These are phyloP conservation scores for Cerastis leucographa DNA, from an alignment of 2,888 invertebrate genomes.

Conservation along the genomic window DNA sequence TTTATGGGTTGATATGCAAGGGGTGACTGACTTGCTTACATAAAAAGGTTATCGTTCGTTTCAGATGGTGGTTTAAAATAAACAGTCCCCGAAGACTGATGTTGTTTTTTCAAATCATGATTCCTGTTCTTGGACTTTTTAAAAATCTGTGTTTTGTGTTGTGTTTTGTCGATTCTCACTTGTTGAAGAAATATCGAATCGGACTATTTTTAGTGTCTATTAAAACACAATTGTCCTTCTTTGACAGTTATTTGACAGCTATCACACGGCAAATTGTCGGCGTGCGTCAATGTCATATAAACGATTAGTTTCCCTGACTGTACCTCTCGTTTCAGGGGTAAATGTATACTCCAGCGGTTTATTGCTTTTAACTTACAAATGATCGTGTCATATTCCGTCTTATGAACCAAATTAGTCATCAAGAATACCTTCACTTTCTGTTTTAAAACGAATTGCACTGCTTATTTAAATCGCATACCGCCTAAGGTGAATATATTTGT, in stretches of 20 bases:
- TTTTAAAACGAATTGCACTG: constrained; percentile 50
- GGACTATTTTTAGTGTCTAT: too few relatives aligned
- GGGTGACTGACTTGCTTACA: not conserved
- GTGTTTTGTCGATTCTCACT: too few relatives aligned
- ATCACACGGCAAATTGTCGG: not conserved
- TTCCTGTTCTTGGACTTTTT: too few relatives aligned
- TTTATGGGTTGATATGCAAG: constrained; percentile 25
- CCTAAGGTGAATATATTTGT: constrained; percentile 57
- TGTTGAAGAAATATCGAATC: too few relatives aligned
- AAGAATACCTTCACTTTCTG: constrained; percentile 44
- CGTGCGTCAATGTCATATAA: not conserved
- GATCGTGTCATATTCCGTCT: constrained; percentile 20
- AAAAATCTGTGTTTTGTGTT: too few relatives aligned
- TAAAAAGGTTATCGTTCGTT: not conserved
- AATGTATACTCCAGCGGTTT: not conserved
- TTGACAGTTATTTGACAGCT: not conserved
- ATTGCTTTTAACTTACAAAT: not conserved
- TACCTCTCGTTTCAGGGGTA: not conserved
- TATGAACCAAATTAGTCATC: constrained; percentile 31
- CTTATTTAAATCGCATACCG: constrained; percentile 55
- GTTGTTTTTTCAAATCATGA: not conserved
- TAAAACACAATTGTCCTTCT: not conserved
- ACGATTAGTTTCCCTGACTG: not conserved
- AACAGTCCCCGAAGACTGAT: not conserved
- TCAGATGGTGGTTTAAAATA: not conserved